These are phyloP conservation scores for Orthosia gothica DNA, from an alignment of 2,888 invertebrate genomes.

Conservation along the genomic window DNA sequence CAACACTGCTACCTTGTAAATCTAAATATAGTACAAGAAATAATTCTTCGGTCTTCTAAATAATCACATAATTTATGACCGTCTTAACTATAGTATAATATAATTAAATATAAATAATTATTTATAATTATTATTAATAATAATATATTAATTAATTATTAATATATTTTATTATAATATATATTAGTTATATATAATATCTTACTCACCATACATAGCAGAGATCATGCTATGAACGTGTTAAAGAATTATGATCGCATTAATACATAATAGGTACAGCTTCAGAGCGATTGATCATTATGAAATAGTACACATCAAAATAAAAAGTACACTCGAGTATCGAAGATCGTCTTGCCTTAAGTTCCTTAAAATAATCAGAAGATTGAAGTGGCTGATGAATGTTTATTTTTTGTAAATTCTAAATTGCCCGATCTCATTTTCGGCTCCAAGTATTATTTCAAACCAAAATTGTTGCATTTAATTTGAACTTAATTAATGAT, in stretches of 20 bases:
- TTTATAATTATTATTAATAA: too few relatives aligned
- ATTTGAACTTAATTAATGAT: conserved; percentile 4
- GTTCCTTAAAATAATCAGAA: background rate
- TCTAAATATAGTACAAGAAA: background rate
- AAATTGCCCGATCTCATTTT: conserved; percentile 48
- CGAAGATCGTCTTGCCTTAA: background rate
- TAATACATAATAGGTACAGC: too few relatives aligned
- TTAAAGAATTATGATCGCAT: background rate
- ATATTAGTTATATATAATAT: too few relatives aligned
- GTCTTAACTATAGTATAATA: too few relatives aligned
- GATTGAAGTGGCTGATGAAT: background rate
- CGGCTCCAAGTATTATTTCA: conserved; percentile 18
- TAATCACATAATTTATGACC: background rate
- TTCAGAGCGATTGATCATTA: too few relatives aligned
- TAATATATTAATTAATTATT: too few relatives aligned
- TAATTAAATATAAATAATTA: too few relatives aligned
- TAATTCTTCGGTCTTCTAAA: too few relatives aligned
- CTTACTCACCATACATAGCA: too few relatives aligned
- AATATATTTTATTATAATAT: too few relatives aligned
- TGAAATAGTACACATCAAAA: too few relatives aligned
- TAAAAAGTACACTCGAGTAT: background rate
- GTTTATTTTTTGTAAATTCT: conserved; percentile 4
- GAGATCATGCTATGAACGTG: too few relatives aligned
- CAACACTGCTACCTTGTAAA: background rate
- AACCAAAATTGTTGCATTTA: conserved; percentile 40